Conservation (phyloP, 2,888 invertebrate species). For the Desoria tigrina region DNA sequence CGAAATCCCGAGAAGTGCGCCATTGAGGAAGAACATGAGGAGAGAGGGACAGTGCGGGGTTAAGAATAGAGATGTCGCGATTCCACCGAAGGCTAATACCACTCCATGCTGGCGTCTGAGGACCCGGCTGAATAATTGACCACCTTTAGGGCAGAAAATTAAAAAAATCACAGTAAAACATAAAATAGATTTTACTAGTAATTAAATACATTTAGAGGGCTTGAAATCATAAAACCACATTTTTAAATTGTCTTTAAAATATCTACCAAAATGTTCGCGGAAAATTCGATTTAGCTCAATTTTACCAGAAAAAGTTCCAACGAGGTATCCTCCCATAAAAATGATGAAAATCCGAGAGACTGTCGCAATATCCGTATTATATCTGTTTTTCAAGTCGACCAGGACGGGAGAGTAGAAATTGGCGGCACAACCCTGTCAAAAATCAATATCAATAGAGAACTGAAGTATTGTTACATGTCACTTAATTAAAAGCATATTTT, state of each 20-base stretch:
- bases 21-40: constrained; percentile 28
- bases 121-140: not conserved
- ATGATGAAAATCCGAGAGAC: constrained; percentile 40
- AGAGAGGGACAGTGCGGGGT: constrained; percentile 33
- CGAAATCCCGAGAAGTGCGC: constrained; percentile 36
- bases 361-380: constrained; percentile 32
- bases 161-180: too few relatives aligned
- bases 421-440: constrained; percentile 41
- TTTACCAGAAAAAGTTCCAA: constrained; percentile 38
- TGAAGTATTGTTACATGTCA: too few relatives aligned
- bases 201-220: too few relatives aligned
- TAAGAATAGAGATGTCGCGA: constrained; percentile 23
- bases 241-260: too few relatives aligned
- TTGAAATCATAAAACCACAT: too few relatives aligned
- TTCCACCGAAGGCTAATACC: constrained; percentile 24
- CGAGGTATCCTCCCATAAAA: constrained; percentile 22
- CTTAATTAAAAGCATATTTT: too few relatives aligned
- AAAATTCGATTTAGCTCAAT: too few relatives aligned
- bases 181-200: too few relatives aligned
- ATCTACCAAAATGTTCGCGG: too few relatives aligned
- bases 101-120: constrained; percentile 38
- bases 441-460: too few relatives aligned
- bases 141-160: not conserved
- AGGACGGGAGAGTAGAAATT: constrained; percentile 37
- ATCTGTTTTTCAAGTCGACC: constrained; percentile 38